These are phyloP conservation scores for Phrynosoma blainvillii DNA, from an alignment of 2,113 vertebrate species.

Conservation along the genomic window DNA sequence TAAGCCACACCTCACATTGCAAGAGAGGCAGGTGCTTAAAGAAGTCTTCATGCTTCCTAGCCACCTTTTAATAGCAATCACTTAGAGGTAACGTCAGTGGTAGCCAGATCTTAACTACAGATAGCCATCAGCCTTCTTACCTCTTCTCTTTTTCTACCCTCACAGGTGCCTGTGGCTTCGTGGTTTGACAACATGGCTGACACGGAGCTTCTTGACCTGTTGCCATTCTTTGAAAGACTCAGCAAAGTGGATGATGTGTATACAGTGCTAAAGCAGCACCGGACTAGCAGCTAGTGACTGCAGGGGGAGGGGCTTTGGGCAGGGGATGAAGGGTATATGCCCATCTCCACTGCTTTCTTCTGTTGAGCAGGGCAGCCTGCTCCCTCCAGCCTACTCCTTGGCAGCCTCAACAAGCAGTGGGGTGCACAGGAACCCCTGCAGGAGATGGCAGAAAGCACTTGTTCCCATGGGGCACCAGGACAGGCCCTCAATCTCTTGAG, in stretches of 20 bases:
- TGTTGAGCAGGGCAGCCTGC: not conserved
- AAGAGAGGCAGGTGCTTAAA: no score
- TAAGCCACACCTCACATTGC: not conserved
- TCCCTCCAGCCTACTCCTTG: conserved; percentile 1
- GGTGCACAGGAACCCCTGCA: not conserved
- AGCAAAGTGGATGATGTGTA: conserved; percentile 93
- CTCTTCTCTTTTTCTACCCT: not conserved
- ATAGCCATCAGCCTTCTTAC: not conserved
- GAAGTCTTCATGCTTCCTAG: not conserved
- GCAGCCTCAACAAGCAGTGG: conserved; percentile 6
- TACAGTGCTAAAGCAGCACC: conserved; percentile 88
- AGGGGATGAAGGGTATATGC: conserved; percentile 43
- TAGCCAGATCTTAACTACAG: not conserved
- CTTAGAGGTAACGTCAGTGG: not conserved
- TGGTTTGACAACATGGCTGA: conserved; percentile 98
- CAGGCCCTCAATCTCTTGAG: not conserved
- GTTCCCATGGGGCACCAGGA: not conserved
- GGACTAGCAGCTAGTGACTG: conserved; percentile 86
- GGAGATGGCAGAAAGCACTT: not conserved
- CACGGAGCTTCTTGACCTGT: conserved; percentile 93
- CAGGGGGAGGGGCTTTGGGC: conserved; percentile 65
- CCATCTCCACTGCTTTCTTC: conserved; percentile 39
- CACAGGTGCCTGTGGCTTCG: conserved; percentile 92
- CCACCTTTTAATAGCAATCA: not conserved
- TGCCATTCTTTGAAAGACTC: conserved; percentile 97